Evolutionary conservation across 2,797 vertebrate genomes (phyloP).

Genomic region (Spinus pinus): DNA sequence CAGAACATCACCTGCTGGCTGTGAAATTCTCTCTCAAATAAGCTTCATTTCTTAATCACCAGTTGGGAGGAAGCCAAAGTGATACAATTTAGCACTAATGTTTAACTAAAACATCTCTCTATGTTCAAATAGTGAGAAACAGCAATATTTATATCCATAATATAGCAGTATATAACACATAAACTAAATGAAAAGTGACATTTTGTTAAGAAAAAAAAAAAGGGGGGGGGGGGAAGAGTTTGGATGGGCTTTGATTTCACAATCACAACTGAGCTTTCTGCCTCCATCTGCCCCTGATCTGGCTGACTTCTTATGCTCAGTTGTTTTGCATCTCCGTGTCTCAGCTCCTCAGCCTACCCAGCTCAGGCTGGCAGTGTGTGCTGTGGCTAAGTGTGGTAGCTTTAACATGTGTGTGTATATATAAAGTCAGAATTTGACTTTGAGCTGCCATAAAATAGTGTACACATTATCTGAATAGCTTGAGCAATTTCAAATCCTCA

Average conservation of each 20-base stretch:
- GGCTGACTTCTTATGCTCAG: background rate
- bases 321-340: background rate
- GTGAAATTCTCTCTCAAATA: background rate
- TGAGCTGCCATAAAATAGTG: background rate
- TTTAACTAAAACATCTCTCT: background rate
- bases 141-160: background rate
- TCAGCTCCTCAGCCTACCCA: background rate
- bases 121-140: background rate
- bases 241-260: background rate
- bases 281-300: background rate
- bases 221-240: fast-evolving
- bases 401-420: fast-evolving
- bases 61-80: background rate
- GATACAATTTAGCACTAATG: background rate
- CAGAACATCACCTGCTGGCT: background rate
- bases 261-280: background rate
- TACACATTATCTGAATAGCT: background rate
- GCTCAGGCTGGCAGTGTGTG: background rate
- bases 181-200: background rate
- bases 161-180: background rate
- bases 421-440: background rate
- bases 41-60: background rate
- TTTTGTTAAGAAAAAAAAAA: background rate
- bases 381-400: background rate
- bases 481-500: background rate